A percentile compares a stretch with the other conserved stretches of the same genome.
These are phyloP conservation scores for Endotricha flammealis DNA, from an alignment of 2,888 invertebrate genomes.

Conservation along the genomic window DNA sequence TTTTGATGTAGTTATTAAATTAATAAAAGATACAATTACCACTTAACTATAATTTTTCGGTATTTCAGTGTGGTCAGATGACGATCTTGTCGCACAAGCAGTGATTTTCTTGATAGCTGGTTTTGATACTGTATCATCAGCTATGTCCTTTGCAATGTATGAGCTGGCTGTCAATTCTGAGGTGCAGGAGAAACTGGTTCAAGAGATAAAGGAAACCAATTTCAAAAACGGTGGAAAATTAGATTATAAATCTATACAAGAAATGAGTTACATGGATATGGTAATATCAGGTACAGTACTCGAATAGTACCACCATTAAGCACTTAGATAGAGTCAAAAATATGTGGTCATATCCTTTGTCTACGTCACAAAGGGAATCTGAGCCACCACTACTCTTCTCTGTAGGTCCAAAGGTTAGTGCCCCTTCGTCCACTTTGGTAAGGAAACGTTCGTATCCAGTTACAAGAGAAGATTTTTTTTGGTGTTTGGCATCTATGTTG, in stretches of 20 bases:
- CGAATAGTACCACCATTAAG: neutral
- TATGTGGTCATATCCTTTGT: too few species aligned
- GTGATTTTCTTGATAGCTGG: constrained; percentile 77
- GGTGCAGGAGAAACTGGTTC: constrained; percentile 69
- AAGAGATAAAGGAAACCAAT: constrained; percentile 73
- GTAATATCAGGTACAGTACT: constrained; percentile 67
- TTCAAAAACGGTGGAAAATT: constrained; percentile 56
- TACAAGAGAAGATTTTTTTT: too few species aligned
- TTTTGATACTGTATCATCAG: constrained; percentile 67
- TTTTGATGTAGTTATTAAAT: too few species aligned
- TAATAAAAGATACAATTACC: too few species aligned
- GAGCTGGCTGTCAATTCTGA: constrained; percentile 79
- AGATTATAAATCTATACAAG: constrained; percentile 69
- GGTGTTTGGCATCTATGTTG: too few species aligned
- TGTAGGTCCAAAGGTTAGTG: too few species aligned
- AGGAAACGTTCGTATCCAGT: neutral
- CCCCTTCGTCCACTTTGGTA: too few species aligned
- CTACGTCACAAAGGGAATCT: too few species aligned
- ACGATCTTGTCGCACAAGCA: constrained; percentile 66
- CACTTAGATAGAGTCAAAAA: too few species aligned
- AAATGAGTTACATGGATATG: constrained; percentile 80
- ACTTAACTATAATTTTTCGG: constrained; percentile 1
- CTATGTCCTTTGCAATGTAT: constrained; percentile 71
- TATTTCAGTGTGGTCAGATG: constrained; percentile 38
- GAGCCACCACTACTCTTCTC: too few species aligned